Evolutionary conservation across 2,113 vertebrate genomes (phyloP).

Genomic region (Channa argus): DNA sequence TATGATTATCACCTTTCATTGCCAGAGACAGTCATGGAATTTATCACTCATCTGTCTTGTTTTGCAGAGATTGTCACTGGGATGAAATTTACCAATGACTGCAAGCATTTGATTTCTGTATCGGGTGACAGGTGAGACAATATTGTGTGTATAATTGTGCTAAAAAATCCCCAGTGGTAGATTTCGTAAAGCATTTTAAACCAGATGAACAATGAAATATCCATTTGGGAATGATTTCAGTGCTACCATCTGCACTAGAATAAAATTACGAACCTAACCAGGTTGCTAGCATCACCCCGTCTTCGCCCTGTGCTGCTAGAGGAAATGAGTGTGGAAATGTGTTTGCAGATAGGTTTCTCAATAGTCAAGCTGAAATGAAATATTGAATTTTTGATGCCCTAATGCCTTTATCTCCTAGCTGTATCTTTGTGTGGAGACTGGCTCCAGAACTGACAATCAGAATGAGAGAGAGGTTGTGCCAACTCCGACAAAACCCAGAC

Average conservation of each 20-base stretch:
- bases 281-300: neutral
- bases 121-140: conserved; percentile 93
- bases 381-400: conserved; percentile 68
- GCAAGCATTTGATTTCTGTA: conserved; percentile 95
- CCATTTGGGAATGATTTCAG: conserved; percentile 6
- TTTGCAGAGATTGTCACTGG: conserved; percentile 93
- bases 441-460: conserved; percentile 94
- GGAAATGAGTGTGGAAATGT: conserved; percentile 61
- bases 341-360: conserved; percentile 63
- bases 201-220: neutral
- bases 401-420: conserved; percentile 83
- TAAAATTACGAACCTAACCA: neutral
- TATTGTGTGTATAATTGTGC: neutral
- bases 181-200: neutral
- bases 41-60: neutral
- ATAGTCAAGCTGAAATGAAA: conserved; percentile 47
- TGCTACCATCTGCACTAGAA: neutral
- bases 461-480: conserved; percentile 91
- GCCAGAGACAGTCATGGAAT: neutral
- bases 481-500: conserved; percentile 81
- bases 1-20: neutral
- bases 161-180: neutral
- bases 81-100: conserved; percentile 97
- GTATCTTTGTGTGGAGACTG: conserved; percentile 96
- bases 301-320: conserved; percentile 29